phyloP scores from a whole-genome alignment of 2,113 vertebrate genomes.

The Cyprinodon brontotheroides region DNA sequence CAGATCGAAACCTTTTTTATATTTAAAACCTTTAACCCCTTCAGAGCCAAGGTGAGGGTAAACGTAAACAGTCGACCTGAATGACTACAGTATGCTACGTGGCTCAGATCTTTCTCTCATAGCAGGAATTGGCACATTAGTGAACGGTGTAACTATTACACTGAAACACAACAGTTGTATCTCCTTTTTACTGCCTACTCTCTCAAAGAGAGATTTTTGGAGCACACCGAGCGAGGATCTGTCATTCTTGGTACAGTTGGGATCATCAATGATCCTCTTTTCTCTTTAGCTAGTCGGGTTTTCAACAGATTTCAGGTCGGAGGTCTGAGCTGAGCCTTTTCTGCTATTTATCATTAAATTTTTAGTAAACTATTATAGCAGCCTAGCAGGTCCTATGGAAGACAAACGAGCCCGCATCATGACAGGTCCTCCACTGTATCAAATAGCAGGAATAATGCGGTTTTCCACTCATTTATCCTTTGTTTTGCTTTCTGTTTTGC shows the following conservation, averaged over 20 bases:
- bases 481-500: not conserved
- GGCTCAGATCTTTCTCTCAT: not conserved
- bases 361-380: not conserved
- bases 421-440: not conserved
- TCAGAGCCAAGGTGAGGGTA: not conserved
- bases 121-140: no score
- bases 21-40: not conserved
- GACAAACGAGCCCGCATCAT: not conserved
- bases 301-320: no score
- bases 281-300: no score
- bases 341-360: not conserved
- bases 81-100: no score
- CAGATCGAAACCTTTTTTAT: not conserved
- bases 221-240: no score
- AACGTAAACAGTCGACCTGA: not conserved
- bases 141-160: no score
- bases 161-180: no score
- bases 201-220: no score
- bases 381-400: not conserved
- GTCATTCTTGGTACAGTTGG: no score
- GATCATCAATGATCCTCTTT: no score
- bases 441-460: not conserved
- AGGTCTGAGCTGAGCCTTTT: not conserved
- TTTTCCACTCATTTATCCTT: not conserved
- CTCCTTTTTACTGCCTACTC: no score